phyloP scores from a whole-genome alignment of 2,113 vertebrate species.

The Rafetus swinhoei region DNA sequence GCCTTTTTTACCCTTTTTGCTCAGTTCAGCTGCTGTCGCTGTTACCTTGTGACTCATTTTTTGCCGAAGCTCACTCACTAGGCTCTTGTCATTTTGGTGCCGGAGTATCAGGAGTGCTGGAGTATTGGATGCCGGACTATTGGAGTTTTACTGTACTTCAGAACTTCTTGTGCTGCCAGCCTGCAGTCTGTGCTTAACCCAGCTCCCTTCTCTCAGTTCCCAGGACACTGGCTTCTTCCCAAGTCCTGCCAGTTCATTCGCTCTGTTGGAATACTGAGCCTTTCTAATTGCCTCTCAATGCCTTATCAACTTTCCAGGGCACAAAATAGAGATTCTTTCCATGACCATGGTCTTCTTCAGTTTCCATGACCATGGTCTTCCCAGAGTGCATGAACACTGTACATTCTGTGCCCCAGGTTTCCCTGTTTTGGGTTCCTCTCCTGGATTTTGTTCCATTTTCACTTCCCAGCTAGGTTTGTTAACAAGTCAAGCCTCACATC shows the following conservation, averaged over 20 bases:
- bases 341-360: background rate
- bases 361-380: background rate
- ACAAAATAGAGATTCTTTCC: background rate
- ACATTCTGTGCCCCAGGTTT: background rate
- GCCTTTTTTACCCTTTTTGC: too few species aligned
- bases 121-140: too few species aligned
- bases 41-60: too few species aligned
- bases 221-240: background rate
- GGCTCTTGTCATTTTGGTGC: too few species aligned
- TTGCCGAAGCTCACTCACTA: too few species aligned
- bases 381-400: background rate
- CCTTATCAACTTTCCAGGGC: background rate
- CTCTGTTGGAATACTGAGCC: background rate
- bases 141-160: too few species aligned
- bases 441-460: background rate
- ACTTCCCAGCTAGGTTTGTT: background rate
- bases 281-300: background rate
- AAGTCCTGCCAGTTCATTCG: background rate
- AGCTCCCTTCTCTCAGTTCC: background rate
- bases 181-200: background rate
- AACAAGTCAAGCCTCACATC: background rate
- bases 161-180: background rate
- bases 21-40: too few species aligned
- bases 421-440: background rate
- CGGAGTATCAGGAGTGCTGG: too few species aligned